Conservation (phyloP, 2,113 vertebrate genomes). For the Desmodus rotundus region DNA sequence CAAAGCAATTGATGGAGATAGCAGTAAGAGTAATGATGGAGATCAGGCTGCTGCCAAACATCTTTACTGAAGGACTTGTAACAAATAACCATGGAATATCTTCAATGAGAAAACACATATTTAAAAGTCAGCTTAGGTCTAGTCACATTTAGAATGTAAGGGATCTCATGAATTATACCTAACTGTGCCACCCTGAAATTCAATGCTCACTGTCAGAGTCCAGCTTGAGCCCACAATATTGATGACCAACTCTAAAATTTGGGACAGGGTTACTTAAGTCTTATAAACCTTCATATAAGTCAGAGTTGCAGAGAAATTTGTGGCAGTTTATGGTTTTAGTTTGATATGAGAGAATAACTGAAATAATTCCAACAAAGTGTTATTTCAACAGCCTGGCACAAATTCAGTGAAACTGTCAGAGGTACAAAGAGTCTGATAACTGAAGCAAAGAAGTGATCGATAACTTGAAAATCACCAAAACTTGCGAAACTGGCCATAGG, state of each 20-base stretch:
- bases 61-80: not conserved
- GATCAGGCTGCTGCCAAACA: not conserved
- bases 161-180: not conserved
- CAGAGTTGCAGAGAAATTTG: not conserved
- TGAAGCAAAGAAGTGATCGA: not conserved
- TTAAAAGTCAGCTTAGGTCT: not conserved
- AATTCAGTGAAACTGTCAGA: not conserved
- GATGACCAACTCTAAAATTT: not conserved
- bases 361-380: not conserved
- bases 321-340: not conserved
- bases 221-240: not conserved
- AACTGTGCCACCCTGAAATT: not conserved
- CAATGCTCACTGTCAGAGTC: not conserved
- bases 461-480: not conserved
- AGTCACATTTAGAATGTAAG: not conserved
- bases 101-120: not conserved
- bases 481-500: not conserved
- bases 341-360: not conserved
- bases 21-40: no score
- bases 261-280: not conserved
- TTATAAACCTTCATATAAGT: not conserved
- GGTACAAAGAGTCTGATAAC: not conserved
- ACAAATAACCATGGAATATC: not conserved
- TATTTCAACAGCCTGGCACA: not conserved
- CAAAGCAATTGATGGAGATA: not conserved